Percentiles rank a stretch among this genome's conserved stretches.
Evolutionary conservation across 2,113 vertebrate genomes (phyloP).

Genomic region (Peromyscus polionotus): DNA sequence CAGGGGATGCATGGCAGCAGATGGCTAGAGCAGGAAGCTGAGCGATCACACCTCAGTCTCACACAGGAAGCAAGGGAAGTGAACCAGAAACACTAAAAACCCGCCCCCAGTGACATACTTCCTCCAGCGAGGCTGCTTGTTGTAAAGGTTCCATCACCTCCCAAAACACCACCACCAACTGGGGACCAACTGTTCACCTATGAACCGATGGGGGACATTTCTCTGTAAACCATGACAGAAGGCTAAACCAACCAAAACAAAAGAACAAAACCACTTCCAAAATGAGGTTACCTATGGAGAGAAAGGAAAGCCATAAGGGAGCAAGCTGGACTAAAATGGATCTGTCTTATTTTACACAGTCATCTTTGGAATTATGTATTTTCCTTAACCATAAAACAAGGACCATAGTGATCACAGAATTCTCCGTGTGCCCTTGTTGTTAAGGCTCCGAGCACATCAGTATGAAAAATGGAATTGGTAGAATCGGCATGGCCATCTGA

Average conservation of each 20-base stretch:
- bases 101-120: background rate
- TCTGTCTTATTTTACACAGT: background rate
- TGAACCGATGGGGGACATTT: background rate
- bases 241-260: background rate
- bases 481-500: background rate
- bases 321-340: background rate
- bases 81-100: background rate
- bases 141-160: background rate
- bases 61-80: background rate
- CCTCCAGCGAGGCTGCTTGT: background rate
- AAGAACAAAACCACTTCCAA: background rate
- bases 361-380: background rate
- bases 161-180: background rate
- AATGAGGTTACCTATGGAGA: background rate
- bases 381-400: conserved; percentile 35
- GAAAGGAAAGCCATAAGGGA: background rate
- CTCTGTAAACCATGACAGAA: background rate
- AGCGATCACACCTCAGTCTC: background rate
- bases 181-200: background rate
- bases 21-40: background rate
- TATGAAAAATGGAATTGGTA: background rate
- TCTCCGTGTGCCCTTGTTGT: background rate
- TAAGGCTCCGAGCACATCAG: background rate
- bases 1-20: too few relatives aligned
- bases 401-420: background rate